Percentiles rank a stretch among this genome's conserved stretches.
Evolutionary conservation across 2,888 invertebrate species (phyloP).

Genomic region (Sinotaia quadrata): DNA sequence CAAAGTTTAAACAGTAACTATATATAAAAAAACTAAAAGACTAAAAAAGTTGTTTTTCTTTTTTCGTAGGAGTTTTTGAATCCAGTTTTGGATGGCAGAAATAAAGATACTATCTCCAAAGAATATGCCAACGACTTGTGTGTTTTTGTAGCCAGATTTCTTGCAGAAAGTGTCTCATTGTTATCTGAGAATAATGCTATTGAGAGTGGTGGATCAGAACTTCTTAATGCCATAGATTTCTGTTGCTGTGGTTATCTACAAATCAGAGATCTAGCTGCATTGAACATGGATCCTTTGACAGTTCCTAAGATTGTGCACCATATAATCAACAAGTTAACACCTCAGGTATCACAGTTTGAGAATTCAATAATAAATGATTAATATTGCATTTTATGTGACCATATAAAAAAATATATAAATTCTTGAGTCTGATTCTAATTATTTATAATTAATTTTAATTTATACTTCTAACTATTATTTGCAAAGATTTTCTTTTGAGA

Average conservation of each 20-base stretch:
- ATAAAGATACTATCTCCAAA: neutral
- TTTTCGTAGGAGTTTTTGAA: neutral
- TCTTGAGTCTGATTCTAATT: too few species aligned
- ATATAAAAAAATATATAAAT: too few species aligned
- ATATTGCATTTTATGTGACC: too few species aligned
- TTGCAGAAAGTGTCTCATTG: constrained; percentile 10
- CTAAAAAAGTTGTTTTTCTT: too few species aligned
- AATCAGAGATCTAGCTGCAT: constrained; percentile 4
- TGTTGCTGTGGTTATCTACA: constrained; percentile 23
- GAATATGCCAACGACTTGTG: neutral
- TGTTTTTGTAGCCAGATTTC: constrained; percentile 7
- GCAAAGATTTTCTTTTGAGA: neutral
- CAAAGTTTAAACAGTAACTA: too few species aligned
- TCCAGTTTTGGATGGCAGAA: neutral
- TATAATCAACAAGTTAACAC: constrained; percentile 30
- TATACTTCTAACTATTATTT: too few species aligned
- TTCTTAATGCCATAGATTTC: neutral
- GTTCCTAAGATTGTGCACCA: constrained; percentile 28
- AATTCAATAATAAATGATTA: too few species aligned
- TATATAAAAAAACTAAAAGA: too few species aligned
- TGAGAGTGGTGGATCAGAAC: neutral
- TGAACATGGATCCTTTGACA: constrained; percentile 9
- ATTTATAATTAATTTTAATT: too few species aligned
- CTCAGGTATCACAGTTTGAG: neutral
- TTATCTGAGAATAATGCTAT: constrained; percentile 1